These are phyloP conservation scores for Chrysaora quinquecirrha DNA, from an alignment of 30 jellyfish, hydroid and myxozoan genomes.

Conservation along the genomic window DNA sequence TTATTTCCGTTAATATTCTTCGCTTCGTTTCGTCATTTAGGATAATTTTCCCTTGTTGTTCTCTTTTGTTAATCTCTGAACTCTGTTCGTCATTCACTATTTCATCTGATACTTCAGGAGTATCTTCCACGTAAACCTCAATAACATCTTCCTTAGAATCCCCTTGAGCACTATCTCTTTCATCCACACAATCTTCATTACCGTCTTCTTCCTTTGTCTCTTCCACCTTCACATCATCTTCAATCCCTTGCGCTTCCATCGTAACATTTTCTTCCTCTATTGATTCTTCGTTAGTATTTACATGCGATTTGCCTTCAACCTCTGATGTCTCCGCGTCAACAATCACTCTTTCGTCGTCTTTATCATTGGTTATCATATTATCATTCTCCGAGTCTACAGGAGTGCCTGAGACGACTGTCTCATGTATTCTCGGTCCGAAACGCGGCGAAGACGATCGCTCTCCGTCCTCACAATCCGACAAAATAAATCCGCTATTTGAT, in stretches of 20 bases:
- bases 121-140: conserved; percentile 61
- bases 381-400: not conserved
- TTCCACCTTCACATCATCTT: not conserved
- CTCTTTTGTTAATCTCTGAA: not conserved
- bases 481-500: not conserved
- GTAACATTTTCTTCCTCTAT: not conserved
- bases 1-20: conserved; percentile 41
- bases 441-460: not conserved
- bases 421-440: not conserved
- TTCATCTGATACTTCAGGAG: not conserved
- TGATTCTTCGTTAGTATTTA: not conserved
- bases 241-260: not conserved
- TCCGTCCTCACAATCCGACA: conserved; percentile 12
- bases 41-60: not conserved
- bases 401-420: not conserved
- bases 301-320: not conserved
- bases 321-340: not conserved
- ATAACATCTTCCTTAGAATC: conserved; percentile 28
- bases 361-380: not conserved
- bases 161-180: not conserved
- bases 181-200: not conserved
- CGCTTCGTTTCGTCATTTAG: conserved; percentile 15
- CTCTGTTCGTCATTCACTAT: not conserved
- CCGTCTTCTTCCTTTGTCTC: not conserved
- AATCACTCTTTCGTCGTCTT: not conserved